Evolutionary conservation across 1,140 invertebrate genomes (phyloP).

Genomic region (Aphis gossypii): DNA sequence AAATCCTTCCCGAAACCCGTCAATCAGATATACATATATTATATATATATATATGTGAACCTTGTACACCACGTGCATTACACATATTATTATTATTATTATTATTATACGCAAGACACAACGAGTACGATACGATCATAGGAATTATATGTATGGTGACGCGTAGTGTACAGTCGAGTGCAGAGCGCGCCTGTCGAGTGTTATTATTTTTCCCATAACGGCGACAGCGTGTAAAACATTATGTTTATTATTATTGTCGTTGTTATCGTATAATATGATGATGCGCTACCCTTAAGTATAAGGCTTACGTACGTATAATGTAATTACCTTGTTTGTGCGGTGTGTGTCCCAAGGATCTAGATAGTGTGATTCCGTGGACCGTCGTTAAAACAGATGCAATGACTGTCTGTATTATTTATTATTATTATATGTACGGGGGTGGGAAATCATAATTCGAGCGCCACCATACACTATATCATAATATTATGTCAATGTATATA

Average conservation of each 20-base stretch:
- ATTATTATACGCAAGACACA: not conserved
- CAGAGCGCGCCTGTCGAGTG: conserved; percentile 14
- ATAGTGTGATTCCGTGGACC: not conserved
- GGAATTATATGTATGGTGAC: not conserved
- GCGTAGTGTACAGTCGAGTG: not conserved
- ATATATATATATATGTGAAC: not conserved
- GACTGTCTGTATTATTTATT: not conserved
- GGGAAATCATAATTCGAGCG: not conserved
- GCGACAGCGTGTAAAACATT: conserved; percentile 25
- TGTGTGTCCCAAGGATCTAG: not conserved
- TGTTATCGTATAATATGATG: conserved; percentile 11
- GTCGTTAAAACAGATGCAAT: not conserved
- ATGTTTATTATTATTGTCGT: conserved; percentile 17
- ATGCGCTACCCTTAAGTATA: not conserved
- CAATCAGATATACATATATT: conserved; percentile 40
- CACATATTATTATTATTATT: not conserved
- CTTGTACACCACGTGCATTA: not conserved
- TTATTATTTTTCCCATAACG: conserved; percentile 45
- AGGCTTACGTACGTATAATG: not conserved
- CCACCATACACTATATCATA: not conserved
- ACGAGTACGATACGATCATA: not conserved
- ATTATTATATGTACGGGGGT: not conserved
- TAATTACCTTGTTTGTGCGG: conserved; percentile 32
- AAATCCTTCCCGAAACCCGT: conserved; percentile 47
- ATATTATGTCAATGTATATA: not conserved